Percentiles rank a stretch among this genome's conserved stretches.
Conservation (phyloP, 2,797 vertebrate genomes). For the Etheostoma perlongum region DNA sequence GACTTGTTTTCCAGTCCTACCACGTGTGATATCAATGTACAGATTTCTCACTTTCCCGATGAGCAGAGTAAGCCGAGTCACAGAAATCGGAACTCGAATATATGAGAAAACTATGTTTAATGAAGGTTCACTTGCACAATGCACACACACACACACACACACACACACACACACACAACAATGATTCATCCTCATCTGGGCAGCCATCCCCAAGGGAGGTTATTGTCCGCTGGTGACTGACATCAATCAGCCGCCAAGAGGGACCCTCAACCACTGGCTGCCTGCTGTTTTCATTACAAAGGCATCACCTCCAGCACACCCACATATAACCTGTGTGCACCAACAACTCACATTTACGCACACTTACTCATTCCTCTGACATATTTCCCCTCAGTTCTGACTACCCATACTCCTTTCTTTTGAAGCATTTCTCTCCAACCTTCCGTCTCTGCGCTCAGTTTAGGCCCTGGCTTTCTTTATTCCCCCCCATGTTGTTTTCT, state of each 20-base stretch:
- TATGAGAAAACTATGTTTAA: too few relatives aligned
- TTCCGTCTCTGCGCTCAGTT: conserved; percentile 19
- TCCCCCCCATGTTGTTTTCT: background rate
- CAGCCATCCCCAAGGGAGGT: conserved; percentile 37
- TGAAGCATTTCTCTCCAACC: conserved; percentile 41
- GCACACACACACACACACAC: conserved; percentile 33
- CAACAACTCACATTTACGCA: conserved; percentile 21
- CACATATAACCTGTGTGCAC: conserved; percentile 4
- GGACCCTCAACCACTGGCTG: conserved; percentile 51
- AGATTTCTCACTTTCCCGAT: too few relatives aligned
- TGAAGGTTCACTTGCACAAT: too few relatives aligned
- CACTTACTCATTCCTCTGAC: conserved; percentile 45
- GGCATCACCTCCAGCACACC: conserved; percentile 65
- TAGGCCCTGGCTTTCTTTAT: conserved; percentile 6
- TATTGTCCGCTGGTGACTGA: conserved; percentile 67
- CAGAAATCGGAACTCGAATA: too few relatives aligned
- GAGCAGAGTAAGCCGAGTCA: too few relatives aligned
- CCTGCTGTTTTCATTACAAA: conserved; percentile 78
- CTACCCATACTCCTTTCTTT: conserved; percentile 39
- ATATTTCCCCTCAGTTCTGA: conserved; percentile 47
- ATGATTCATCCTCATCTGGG: conserved; percentile 50
- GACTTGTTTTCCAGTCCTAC: too few relatives aligned
- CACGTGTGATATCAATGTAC: too few relatives aligned
- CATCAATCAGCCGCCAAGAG: conserved; percentile 71
- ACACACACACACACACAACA: conserved; percentile 30